These are phyloP conservation scores for Eospalax fontanierii DNA, from an alignment of 2,797 vertebrate species.

Conservation along the genomic window DNA sequence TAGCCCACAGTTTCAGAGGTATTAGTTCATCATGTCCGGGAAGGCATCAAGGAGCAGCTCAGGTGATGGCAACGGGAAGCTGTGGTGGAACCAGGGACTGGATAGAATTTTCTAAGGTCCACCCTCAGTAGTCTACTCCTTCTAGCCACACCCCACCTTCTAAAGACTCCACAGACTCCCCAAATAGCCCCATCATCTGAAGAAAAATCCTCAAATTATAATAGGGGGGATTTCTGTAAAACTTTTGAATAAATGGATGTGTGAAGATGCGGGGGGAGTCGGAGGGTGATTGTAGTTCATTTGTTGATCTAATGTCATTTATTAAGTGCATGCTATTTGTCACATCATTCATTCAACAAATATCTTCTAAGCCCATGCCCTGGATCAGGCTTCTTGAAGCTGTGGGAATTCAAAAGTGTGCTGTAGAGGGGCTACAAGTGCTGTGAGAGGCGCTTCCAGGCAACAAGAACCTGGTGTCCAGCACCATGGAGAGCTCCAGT, in stretches of 20 bases:
- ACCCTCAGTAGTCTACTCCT: background rate
- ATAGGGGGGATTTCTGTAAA: background rate
- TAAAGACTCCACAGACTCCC: background rate
- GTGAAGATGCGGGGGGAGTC: background rate
- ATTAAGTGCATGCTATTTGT: background rate
- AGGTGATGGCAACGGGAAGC: background rate
- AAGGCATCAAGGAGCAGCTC: background rate
- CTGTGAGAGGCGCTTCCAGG: background rate
- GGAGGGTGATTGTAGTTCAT: background rate
- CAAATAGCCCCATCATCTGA: background rate
- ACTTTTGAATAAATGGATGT: slow-evolving; percentile 39
- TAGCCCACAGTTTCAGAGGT: background rate
- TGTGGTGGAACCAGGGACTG: background rate
- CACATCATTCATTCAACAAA: background rate
- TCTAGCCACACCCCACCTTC: background rate
- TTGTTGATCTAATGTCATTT: slow-evolving; percentile 33
- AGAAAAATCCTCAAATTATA: background rate
- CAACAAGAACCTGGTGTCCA: background rate
- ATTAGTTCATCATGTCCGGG: background rate
- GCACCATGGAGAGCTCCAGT: background rate
- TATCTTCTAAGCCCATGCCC: background rate
- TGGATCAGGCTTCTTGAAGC: background rate
- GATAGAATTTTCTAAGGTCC: background rate
- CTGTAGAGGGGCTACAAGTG: background rate
- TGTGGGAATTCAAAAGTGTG: background rate